Percentiles rank a stretch among this genome's conserved stretches.
Evolutionary conservation across 2,797 vertebrate species (phyloP).

Genomic region (Sebastes matsubarae): DNA sequence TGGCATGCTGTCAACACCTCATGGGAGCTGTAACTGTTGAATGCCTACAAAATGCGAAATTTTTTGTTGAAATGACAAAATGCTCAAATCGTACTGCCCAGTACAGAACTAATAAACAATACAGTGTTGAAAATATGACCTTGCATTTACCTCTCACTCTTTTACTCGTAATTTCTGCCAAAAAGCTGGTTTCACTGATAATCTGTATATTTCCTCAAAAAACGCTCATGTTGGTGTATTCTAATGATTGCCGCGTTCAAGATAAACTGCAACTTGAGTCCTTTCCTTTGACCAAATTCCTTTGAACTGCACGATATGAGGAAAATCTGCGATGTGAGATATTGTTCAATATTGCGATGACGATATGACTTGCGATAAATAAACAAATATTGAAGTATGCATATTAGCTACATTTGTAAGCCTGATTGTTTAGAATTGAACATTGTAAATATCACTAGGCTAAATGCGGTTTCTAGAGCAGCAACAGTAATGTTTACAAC

Average conservation of each 20-base stretch:
- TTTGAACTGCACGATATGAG: too few relatives aligned
- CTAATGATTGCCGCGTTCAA: neutral
- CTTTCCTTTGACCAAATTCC: neutral
- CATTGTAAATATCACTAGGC: too few relatives aligned
- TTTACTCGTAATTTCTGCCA: neutral
- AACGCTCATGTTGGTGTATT: neutral
- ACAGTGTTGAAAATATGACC: neutral
- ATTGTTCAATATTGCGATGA: too few relatives aligned
- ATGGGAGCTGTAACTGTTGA: neutral
- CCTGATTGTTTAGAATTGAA: too few relatives aligned
- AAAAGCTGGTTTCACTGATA: neutral
- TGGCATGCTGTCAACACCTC: neutral
- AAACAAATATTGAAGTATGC: too few relatives aligned
- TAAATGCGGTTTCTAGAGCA: too few relatives aligned
- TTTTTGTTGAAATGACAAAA: neutral
- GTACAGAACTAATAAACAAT: neutral
- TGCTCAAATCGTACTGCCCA: neutral
- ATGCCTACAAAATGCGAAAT: neutral
- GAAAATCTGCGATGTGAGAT: too few relatives aligned
- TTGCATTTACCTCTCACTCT: neutral
- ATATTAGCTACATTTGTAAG: too few relatives aligned
- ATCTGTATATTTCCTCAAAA: neutral
- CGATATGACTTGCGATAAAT: too few relatives aligned
- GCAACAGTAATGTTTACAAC: too few relatives aligned
- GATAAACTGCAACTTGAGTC: neutral